phyloP scores from a whole-genome alignment of 2,797 vertebrate species.

The Thalassophryne amazonica region DNA sequence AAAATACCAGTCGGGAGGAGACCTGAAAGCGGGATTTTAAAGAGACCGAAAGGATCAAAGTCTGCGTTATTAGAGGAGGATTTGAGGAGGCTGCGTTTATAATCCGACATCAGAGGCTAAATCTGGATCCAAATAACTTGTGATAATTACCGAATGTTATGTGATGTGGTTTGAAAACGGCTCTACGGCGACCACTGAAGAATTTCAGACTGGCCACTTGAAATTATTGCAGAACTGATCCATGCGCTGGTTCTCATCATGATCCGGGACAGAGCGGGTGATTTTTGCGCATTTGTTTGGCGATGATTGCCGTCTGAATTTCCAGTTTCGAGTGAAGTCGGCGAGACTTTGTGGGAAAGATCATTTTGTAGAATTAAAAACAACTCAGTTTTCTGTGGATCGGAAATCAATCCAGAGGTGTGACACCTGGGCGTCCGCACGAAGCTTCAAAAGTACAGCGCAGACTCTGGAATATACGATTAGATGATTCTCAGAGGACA shows the following conservation, averaged over 20 bases:
- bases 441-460: slow-evolving; percentile 59
- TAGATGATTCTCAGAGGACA: slow-evolving; percentile 74
- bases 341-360: slow-evolving; percentile 51
- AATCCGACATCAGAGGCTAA: slow-evolving; percentile 68
- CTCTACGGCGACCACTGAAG: slow-evolving; percentile 24
- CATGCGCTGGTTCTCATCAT: slow-evolving; percentile 15
- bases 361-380: slow-evolving; percentile 9
- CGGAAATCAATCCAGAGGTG: slow-evolving; percentile 40
- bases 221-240: slow-evolving; percentile 16
- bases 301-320: slow-evolving; percentile 30
- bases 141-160: slow-evolving; percentile 61
- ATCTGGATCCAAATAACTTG: slow-evolving; percentile 65
- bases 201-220: slow-evolving; percentile 35
- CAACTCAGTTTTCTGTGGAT: slow-evolving; percentile 23
- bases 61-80: slow-evolving; percentile 58
- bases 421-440: slow-evolving; percentile 46
- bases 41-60: slow-evolving; percentile 53
- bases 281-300: slow-evolving; percentile 14
- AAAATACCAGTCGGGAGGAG: slow-evolving; percentile 41
- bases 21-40: slow-evolving; percentile 34
- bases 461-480: slow-evolving; percentile 76
- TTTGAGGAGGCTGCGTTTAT: slow-evolving; percentile 58
- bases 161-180: slow-evolving; percentile 45
- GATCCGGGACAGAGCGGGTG: slow-evolving; percentile 23
- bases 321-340: slow-evolving; percentile 18